Evolutionary conservation across 2,113 vertebrate genomes (phyloP), one percentile per base, ranked within the genome.

Genomic region (Cephalopterus ornatus): DNA sequence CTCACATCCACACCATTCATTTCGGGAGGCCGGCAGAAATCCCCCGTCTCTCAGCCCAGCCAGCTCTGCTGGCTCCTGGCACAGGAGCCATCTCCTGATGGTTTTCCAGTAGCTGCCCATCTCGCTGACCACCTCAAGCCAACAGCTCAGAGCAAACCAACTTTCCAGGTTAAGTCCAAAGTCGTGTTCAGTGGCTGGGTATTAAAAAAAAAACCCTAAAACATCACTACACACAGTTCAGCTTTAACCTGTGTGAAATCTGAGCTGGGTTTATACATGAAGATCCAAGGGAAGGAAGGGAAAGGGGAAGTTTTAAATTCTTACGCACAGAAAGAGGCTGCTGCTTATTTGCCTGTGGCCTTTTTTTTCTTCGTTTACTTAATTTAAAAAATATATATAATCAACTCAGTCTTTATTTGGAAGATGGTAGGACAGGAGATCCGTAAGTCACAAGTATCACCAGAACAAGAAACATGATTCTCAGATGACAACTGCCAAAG

Each of bases 1-100:
- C 91, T 85, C 91, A 55, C 79, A 84, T 83, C 79, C 81, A 47
- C 12, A 80, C 92, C 77, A 95, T 87, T 95, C 96, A 94, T 93
- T 93, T 82, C 2, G 2, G 92, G 37, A 96, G 65, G 71, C 2
- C 0, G 79, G 5, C 7, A 92, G 89, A 94, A 97, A 95, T 91
- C 80, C 91, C 96, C 91, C 11, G 0, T 18, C 70, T 33, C 85
- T 70, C 80, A 87, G 78, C 58, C 67, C 1, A 27, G 2, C 12
- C 68, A 49, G 77, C 39, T 30, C 13, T 52, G 44, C 71, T 61
- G 74, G 12, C 18, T 65, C 70, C 12, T 13, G 2, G 23, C 42
- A 66, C 20, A 2, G 35, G 55, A 71, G 4, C 37, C 81, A 35
- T 6, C 77, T 59, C 76, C 63, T 2, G 23, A 12, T 7, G 76